Evolutionary conservation across 2,113 vertebrate species (phyloP).

Genomic region (Thamnaconus septentrionalis): DNA sequence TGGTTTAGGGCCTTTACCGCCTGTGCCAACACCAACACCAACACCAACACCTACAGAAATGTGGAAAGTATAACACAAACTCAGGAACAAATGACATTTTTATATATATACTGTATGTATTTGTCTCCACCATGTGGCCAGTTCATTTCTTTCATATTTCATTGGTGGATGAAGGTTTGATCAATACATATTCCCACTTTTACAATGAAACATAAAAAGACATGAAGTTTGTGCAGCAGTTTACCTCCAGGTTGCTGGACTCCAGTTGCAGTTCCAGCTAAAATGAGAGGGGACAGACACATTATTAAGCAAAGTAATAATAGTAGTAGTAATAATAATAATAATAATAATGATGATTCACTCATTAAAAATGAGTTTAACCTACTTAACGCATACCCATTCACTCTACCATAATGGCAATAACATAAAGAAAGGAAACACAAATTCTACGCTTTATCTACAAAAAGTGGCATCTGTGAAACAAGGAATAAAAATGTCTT

Average conservation of each 20-base stretch:
- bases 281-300: background rate
- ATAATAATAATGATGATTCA: no score
- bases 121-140: constrained; percentile 57
- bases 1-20: constrained; percentile 68
- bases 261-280: constrained; percentile 25
- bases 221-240: background rate
- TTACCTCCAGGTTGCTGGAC: constrained; percentile 42
- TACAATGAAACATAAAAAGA: no score
- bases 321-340: no score
- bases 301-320: background rate
- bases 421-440: background rate
- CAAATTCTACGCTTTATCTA: no score
- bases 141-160: no score
- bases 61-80: background rate
- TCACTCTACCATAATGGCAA: background rate
- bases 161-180: background rate
- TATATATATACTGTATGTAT: background rate
- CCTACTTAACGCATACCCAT: no score
- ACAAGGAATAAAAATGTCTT: constrained; percentile 10
- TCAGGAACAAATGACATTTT: background rate
- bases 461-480: background rate
- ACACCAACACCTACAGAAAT: constrained; percentile 4
- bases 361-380: no score
- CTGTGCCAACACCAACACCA: constrained; percentile 36
- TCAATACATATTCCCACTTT: background rate